Conservation (phyloP, 2,113 vertebrate genomes). For the Panurus biarmicus region DNA sequence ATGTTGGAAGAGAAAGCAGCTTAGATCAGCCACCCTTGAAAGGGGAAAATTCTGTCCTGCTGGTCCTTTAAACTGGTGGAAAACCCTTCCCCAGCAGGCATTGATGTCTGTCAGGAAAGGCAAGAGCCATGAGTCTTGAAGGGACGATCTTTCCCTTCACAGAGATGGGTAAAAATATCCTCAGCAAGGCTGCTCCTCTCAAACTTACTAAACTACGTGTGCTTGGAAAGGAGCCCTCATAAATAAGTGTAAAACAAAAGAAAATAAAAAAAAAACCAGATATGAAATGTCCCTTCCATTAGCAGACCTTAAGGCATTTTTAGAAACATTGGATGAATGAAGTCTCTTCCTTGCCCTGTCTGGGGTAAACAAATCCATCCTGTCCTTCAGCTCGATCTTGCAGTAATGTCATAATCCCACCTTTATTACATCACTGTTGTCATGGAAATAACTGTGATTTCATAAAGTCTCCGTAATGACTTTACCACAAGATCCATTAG, state of each 20-base stretch:
- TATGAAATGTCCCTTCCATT: constrained; percentile 14
- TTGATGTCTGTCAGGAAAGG: not conserved
- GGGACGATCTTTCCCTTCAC: not conserved
- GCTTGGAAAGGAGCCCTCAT: not conserved
- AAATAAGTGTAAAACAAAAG: not conserved
- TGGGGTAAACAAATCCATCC: constrained; percentile 59
- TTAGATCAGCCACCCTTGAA: constrained; percentile 22
- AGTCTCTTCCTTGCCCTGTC: constrained; percentile 12
- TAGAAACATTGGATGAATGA: constrained; percentile 5
- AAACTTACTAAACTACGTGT: not conserved
- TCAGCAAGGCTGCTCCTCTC: not conserved
- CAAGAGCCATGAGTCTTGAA: not conserved
- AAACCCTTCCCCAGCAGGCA: not conserved
- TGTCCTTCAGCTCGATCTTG: constrained; percentile 54
- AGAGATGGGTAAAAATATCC: not conserved
- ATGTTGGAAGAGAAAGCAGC: not conserved
- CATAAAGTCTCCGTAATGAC: constrained; percentile 52
- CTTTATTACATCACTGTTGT: constrained; percentile 64
- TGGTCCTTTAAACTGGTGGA: not conserved
- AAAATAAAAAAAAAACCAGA: not conserved
- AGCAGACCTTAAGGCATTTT: constrained; percentile 27
- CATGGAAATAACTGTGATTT: constrained; percentile 67
- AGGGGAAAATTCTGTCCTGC: not conserved
- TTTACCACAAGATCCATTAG: constrained; percentile 65
- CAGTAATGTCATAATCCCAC: constrained; percentile 64